These are phyloP conservation scores for Sebastes wilsoni DNA, from an alignment of 2,797 vertebrate genomes.

Conservation along the genomic window DNA sequence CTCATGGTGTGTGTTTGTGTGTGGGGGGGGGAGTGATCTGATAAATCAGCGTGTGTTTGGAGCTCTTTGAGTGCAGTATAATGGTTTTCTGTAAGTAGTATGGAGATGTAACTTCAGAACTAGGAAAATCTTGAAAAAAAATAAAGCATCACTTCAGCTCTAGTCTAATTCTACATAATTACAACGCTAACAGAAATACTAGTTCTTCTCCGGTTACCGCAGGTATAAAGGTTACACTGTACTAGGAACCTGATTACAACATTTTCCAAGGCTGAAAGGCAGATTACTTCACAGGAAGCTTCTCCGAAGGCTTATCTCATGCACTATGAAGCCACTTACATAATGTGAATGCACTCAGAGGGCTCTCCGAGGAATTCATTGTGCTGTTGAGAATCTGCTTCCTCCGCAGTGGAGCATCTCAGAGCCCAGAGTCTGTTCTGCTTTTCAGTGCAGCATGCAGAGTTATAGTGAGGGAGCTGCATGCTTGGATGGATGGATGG, in stretches of 20 bases:
- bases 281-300: slow-evolving; percentile 37
- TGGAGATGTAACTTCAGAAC: not conserved
- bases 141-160: not conserved
- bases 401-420: not conserved
- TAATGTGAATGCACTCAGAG: slow-evolving; percentile 14
- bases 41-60: not conserved
- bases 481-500: not conserved
- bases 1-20: not conserved
- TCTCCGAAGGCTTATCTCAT: slow-evolving; percentile 39
- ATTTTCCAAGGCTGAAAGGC: slow-evolving; percentile 19
- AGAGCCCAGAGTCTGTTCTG: not conserved
- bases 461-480: not conserved
- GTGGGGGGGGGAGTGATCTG: not conserved
- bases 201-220: not conserved
- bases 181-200: not conserved
- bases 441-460: not conserved
- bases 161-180: not conserved
- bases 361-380: slow-evolving; percentile 9
- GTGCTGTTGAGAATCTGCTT: slow-evolving; percentile 21
- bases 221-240: slow-evolving; percentile 8
- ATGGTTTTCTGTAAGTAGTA: not conserved
- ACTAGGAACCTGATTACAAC: not conserved
- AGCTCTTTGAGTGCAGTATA: not conserved
- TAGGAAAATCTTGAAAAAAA: not conserved
- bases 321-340: slow-evolving; percentile 30